Evolutionary conservation across 2,888 invertebrate genomes (phyloP).

Genomic region (Desoria tigrina): DNA sequence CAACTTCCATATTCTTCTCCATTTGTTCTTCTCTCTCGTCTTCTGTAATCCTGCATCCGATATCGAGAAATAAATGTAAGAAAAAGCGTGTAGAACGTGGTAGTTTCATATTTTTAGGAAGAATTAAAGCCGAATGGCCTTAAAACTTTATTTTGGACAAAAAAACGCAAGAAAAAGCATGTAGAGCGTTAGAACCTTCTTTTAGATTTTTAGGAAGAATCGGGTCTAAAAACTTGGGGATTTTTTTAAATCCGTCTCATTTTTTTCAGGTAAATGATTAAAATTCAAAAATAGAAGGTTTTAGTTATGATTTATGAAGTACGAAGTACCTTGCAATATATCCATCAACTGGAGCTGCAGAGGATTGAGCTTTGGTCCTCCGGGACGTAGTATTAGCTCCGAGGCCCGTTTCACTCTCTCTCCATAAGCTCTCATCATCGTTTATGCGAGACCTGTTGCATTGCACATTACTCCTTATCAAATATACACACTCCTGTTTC

Average conservation of each 20-base stretch:
- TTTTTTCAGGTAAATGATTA: no score
- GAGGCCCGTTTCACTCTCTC: conserved; percentile 5
- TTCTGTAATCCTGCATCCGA: conserved; percentile 22
- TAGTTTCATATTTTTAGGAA: no score
- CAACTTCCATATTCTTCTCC: conserved; percentile 36
- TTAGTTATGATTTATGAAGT: no score
- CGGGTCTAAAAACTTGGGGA: no score
- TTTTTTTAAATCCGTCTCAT: no score
- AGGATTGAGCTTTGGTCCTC: conserved; percentile 17
- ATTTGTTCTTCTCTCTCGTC: conserved; percentile 33
- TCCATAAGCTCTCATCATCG: conserved; percentile 10
- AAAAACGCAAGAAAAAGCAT: no score
- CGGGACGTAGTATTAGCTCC: conserved; percentile 9
- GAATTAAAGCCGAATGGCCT: no score
- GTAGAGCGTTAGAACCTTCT: no score
- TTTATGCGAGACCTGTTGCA: conserved; percentile 15
- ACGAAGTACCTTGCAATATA: conserved; percentile 10
- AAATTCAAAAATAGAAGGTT: no score
- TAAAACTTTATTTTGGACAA: no score
- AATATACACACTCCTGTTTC: no score
- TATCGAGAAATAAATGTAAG: conserved; percentile 2
- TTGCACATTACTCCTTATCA: neutral
- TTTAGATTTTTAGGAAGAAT: no score
- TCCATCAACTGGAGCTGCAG: neutral
- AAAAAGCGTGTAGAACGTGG: neutral